A percentile compares a stretch with the other conserved stretches of the same genome.
Evolutionary conservation across 1,140 invertebrate genomes (phyloP).

Genomic region (Armadillidium nasatum): DNA sequence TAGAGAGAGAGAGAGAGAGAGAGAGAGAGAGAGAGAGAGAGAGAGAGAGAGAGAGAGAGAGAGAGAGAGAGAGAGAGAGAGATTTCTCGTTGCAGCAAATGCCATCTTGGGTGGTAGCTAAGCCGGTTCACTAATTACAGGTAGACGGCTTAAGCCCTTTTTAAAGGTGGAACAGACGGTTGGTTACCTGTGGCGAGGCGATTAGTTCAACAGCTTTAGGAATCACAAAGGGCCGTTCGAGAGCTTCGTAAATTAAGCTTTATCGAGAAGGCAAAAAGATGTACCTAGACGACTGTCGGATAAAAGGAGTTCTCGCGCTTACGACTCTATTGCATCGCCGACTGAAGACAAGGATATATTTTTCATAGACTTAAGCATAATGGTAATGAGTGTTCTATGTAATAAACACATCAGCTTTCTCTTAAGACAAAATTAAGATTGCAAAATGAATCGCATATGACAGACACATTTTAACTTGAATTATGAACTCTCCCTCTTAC

Average conservation of each 20-base stretch:
- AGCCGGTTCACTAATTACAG: conserved; percentile 11
- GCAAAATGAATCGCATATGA: too few relatives aligned
- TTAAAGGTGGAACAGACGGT: conserved; percentile 11
- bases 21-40: too few relatives aligned
- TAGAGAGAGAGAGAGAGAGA: too few relatives aligned
- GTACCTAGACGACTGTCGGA: too few relatives aligned
- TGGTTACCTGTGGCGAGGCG: background rate
- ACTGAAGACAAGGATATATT: too few relatives aligned
- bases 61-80: conserved; percentile 11
- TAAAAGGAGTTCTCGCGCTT: too few relatives aligned
- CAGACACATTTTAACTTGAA: too few relatives aligned
- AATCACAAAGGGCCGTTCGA: background rate
- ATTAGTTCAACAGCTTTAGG: conserved; percentile 10
- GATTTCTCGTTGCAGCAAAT: background rate
- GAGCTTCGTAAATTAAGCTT: conserved; percentile 1
- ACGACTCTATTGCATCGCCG: too few relatives aligned
- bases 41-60: background rate
- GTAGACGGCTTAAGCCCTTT: conserved; percentile 11
- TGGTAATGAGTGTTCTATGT: too few relatives aligned
- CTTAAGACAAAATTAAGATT: too few relatives aligned
- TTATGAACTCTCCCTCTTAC: background rate
- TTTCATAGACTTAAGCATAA: too few relatives aligned
- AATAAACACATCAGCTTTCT: too few relatives aligned
- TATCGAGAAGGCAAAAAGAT: background rate
- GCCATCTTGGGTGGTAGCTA: conserved; percentile 8